phyloP scores from a whole-genome alignment of 2,113 vertebrate species.

The Scolopax mira region DNA sequence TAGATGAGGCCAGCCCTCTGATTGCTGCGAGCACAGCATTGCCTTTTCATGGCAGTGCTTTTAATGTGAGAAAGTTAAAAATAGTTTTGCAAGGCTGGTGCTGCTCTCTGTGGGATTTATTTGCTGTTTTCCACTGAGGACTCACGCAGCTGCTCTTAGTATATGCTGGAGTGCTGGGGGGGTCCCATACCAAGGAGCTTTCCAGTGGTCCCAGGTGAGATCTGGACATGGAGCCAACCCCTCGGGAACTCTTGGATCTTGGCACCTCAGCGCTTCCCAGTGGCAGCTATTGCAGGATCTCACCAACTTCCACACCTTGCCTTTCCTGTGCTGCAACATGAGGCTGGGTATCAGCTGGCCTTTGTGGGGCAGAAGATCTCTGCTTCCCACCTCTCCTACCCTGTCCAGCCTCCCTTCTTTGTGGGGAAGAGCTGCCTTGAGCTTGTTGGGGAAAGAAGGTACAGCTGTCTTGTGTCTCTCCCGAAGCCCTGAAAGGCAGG shows the following conservation, averaged over 20 bases:
- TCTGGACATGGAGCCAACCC: background rate
- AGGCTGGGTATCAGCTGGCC: background rate
- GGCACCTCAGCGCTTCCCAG: background rate
- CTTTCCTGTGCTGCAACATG: background rate
- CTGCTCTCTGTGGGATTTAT: background rate
- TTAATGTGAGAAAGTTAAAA: background rate
- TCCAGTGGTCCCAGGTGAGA: background rate
- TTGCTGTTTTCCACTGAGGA: background rate
- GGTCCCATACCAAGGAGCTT: background rate
- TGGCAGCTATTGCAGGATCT: background rate
- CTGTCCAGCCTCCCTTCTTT: background rate
- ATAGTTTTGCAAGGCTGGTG: background rate
- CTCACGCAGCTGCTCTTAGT: fast-evolving
- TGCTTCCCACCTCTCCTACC: background rate
- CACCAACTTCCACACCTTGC: background rate
- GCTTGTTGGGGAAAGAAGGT: background rate
- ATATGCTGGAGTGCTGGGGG: fast-evolving
- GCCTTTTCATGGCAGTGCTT: background rate
- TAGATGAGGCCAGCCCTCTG: background rate
- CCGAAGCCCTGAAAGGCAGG: background rate
- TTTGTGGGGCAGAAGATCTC: background rate
- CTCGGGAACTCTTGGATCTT: background rate
- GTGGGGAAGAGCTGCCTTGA: background rate
- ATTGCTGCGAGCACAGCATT: background rate
- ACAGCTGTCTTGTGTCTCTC: background rate